phyloP scores from a whole-genome alignment of 2,797 vertebrate species.

The Lacerta viridis region DNA sequence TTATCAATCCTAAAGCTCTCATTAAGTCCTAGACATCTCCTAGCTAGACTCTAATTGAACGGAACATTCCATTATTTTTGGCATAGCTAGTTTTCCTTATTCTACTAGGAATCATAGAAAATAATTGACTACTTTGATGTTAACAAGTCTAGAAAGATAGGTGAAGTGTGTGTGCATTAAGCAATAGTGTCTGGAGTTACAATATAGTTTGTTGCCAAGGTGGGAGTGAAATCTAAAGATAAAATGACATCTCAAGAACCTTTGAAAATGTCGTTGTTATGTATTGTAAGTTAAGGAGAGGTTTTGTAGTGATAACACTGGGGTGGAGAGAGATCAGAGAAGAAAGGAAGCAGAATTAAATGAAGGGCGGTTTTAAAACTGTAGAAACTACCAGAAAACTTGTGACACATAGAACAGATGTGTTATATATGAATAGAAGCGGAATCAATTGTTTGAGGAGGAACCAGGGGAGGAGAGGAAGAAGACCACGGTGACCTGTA shows the following conservation, averaged over 20 bases:
- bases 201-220: neutral
- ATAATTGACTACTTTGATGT: constrained; percentile 50
- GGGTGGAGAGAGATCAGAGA: neutral
- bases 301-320: constrained; percentile 9
- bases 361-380: neutral
- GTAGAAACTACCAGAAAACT: constrained; percentile 1
- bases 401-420: neutral
- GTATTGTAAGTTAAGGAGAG: constrained; percentile 18
- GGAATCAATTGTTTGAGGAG: neutral
- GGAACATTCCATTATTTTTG: constrained; percentile 43
- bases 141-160: constrained; percentile 47
- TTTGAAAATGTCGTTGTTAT: constrained; percentile 21
- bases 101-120: neutral
- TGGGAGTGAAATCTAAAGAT: constrained; percentile 7
- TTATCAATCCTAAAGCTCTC: constrained; percentile 45
- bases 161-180: neutral
- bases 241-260: constrained; percentile 12
- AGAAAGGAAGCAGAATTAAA: neutral
- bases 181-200: neutral
- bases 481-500: neutral
- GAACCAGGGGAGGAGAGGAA: neutral
- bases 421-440: neutral
- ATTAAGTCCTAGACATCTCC: constrained; percentile 54
- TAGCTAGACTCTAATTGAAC: constrained; percentile 39
- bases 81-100: constrained; percentile 23